A percentile compares a stretch with the other conserved stretches of the same genome.
phyloP scores from a whole-genome alignment of 2,888 invertebrate genomes.

The Synanthedon andrenaeformis region DNA sequence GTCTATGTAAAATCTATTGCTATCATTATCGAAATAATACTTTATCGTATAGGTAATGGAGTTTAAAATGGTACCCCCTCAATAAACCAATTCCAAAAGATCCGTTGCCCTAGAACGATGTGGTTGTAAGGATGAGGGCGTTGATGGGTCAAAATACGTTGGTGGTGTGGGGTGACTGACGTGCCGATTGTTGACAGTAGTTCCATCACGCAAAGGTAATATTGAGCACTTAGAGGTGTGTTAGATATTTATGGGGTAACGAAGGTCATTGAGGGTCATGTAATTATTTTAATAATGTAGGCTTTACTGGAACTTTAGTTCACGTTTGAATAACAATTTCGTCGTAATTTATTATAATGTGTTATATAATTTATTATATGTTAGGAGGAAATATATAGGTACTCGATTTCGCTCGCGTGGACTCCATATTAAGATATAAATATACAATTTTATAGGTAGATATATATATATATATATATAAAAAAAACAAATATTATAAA shows the following conservation, averaged over 20 bases:
- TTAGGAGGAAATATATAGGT: too few species aligned
- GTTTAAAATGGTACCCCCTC: background rate
- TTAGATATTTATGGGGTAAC: background rate
- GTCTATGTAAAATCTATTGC: constrained; percentile 5
- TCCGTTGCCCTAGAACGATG: background rate
- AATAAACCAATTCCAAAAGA: background rate
- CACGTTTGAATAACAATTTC: too few species aligned
- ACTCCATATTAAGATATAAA: too few species aligned
- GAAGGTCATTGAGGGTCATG: too few species aligned
- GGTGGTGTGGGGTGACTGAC: constrained; percentile 12
- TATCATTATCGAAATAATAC: background rate
- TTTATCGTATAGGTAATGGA: background rate
- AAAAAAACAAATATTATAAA: too few species aligned
- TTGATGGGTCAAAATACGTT: constrained; percentile 1
- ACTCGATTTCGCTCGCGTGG: too few species aligned
- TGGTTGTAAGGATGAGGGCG: background rate
- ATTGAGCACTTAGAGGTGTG: background rate
- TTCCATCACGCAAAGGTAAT: constrained; percentile 21
- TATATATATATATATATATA: too few species aligned
- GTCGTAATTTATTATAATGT: too few species aligned
- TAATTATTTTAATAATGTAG: too few species aligned
- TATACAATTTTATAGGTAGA: too few species aligned
- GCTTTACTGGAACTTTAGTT: too few species aligned
- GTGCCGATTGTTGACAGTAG: constrained; percentile 24
- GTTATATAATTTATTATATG: too few species aligned